Percentiles rank a stretch among this genome's conserved stretches.
Conservation (phyloP, 2,113 vertebrate species). For the Syrrhaptes paradoxus region DNA sequence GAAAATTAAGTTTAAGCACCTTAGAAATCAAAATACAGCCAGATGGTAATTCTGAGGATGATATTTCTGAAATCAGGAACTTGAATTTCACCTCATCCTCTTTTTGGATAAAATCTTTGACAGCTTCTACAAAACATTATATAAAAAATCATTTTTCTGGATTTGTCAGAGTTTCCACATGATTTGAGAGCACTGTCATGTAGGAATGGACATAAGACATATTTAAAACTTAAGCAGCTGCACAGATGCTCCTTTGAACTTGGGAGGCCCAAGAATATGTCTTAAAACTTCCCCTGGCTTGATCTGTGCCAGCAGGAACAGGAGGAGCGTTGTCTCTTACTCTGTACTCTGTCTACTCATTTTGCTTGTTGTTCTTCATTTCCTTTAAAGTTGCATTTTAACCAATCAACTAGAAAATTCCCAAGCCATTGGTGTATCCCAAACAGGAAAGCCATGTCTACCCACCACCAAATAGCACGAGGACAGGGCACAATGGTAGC, state of each 20-base stretch:
- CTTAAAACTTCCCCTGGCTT: background rate
- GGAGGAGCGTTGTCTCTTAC: background rate
- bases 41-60: background rate
- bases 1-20: background rate
- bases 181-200: background rate
- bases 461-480: background rate
- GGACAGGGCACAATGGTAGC: constrained; percentile 27
- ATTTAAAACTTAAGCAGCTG: background rate
- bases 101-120: background rate
- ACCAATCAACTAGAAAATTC: background rate
- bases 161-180: background rate
- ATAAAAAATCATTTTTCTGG: background rate
- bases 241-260: background rate
- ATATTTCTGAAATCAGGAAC: background rate
- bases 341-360: background rate
- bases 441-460: constrained; percentile 31
- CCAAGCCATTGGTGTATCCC: background rate
- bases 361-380: background rate
- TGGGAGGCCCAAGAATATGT: background rate
- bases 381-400: background rate
- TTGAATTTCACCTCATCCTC: background rate
- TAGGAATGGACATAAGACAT: background rate
- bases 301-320: background rate
- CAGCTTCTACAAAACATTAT: background rate
- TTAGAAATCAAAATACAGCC: background rate